Base-by-base conservation (phyloP, 2,797 vertebrate species). In the Balearica regulorum region DNA sequence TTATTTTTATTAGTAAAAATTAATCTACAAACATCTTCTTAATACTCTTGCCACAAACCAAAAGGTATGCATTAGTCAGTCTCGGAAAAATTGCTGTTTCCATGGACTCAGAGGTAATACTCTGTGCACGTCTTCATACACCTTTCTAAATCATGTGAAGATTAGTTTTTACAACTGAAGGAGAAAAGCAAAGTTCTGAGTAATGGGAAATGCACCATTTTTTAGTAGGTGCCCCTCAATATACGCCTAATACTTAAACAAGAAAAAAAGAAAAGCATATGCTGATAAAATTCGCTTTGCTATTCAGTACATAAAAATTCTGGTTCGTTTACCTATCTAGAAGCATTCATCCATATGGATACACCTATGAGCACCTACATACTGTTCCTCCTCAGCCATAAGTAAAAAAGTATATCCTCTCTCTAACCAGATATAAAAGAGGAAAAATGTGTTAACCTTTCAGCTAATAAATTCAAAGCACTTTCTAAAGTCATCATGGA, bases 1-100 rank as follows among this genome's bases (percentile, higher is more conserved):
- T 95, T 95, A 93, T 92, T 95, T 96, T 96, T 94, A 95, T 94
- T 96, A 96, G 83, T 31, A 83, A 95, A 93, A 95, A 96, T 93
- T 89, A 96, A 95, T 87, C 78, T 83, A 89, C 82, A 91, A 96
- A 87, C 90, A 93, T 94, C 83, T 35, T 55, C 81, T 95, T 90
- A 90, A 92, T 87, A 78, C 33, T 60, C 89, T 81, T 93, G 88
- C 90, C 93, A 94, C 71, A 96, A 96, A 85, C 83, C 88, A 78
- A 85, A 90, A 95, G 76, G 88, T 80, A 94, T 92, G 83, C 79
- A 78, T 89, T 91, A 95, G 69, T 92, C 90, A 95, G 82, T 21
- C 71, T 62, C 2, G 4, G 80, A 93, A 94, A 93, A 91, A 76
- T 4, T 71, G 39, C 81, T 84, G 78, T 77, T 92, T 95, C 72